Base-by-base conservation (phyloP, 1,140 invertebrate species). In the Drosophila ogumai region DNA sequence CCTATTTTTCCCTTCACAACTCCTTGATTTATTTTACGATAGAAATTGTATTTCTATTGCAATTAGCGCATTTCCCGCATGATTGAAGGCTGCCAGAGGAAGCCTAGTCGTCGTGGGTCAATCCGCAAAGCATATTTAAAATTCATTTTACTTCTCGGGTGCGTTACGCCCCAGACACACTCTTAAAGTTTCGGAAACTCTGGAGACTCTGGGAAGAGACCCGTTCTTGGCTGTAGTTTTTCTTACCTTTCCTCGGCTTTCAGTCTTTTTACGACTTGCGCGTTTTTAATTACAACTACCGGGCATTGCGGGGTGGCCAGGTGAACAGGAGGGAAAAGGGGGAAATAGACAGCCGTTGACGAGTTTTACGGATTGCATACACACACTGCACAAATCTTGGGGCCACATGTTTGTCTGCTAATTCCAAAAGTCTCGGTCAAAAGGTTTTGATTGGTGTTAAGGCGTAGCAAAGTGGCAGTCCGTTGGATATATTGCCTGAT, bases 251-350 rank as follows among this genome's bases (percentile, higher is more conserved):
- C 67, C 73, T 67, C n/a, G 47, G 40, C 40, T 86, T 79, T 86
- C 68, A 64, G 78, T 71, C 79, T 58, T 86, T 85, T 86, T 87
- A 87, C 85, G 84, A 87, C 84, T 84, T 82, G 84, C 75, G 72
- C 76, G 82, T 80, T 88, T 87, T 87, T 87, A 88, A 87, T 87
- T 87, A 88, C 82, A 82, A 75, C 82, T 87, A 88, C 84, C 68
- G 79, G 68, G 79, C 72, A 61, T 41, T 47, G 64, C 55, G 44
- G 41, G 44, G 47, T 32, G 52, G 52, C 15, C 31, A 36, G 54
- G 25, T 12, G 32, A 9, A 28, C 41, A 22, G 17, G 17, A n/a
- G 40, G 22, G 28, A 7, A 9, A 0, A n/a, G 38, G 64, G 25
- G 46, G 59, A 59, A 64, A 60, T 65, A 15, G 73, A 61, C 49